These are phyloP conservation scores for Smithornis capensis DNA, from an alignment of 2,113 vertebrate genomes.

Conservation along the genomic window DNA sequence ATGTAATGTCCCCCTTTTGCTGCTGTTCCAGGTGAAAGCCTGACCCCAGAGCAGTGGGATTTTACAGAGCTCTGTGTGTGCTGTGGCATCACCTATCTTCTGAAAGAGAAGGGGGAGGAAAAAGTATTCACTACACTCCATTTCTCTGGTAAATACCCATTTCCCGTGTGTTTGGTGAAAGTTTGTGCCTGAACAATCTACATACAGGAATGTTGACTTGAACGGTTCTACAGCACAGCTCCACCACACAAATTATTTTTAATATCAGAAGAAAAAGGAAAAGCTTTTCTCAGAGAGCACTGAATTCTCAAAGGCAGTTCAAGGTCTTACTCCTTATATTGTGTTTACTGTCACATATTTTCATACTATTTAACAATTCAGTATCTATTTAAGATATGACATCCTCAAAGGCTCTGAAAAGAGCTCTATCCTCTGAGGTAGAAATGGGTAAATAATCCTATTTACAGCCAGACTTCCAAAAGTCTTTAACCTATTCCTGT, in stretches of 20 bases:
- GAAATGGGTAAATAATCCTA: neutral
- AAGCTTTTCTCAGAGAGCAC: neutral
- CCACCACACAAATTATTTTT: neutral
- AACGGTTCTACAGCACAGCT: neutral
- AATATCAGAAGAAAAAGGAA: neutral
- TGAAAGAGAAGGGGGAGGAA: neutral
- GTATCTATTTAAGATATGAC: neutral
- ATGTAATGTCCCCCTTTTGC: neutral
- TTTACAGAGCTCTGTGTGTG: neutral
- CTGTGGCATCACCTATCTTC: neutral
- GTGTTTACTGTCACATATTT: neutral
- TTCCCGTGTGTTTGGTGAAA: neutral
- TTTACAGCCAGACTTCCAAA: neutral
- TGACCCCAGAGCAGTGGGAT: neutral
- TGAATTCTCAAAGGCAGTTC: neutral
- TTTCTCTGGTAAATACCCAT: neutral
- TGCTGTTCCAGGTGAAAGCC: neutral
- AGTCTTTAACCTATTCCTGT: neutral
- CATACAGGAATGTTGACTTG: rapidly evolving
- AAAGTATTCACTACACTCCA: neutral
- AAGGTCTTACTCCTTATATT: neutral
- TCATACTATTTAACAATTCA: neutral
- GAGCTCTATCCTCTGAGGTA: neutral
- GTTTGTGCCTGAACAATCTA: neutral
- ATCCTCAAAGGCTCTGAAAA: neutral